Evolutionary conservation across 2,797 vertebrate genomes (phyloP).

Genomic region (Corythornis leucogaster): DNA sequence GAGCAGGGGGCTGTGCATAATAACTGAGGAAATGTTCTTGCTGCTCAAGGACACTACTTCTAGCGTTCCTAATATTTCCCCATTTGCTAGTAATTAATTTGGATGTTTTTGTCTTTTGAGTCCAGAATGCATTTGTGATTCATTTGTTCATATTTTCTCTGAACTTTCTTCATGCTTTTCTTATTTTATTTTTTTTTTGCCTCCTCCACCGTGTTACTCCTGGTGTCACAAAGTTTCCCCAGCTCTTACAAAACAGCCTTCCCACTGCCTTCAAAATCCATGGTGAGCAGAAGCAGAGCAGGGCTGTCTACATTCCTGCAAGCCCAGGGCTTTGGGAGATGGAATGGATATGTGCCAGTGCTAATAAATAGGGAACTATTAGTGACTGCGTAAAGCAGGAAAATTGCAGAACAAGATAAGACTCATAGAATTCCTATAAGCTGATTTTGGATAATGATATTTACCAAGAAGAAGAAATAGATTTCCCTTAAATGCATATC

Average conservation of each 20-base stretch:
- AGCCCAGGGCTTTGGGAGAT: neutral
- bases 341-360: slow-evolving; percentile 15
- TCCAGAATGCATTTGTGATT: neutral
- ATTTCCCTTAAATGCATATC: neutral
- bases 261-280: neutral
- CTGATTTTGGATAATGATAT: slow-evolving; percentile 38
- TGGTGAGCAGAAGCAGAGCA: neutral
- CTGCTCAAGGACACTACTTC: neutral
- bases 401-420: slow-evolving; percentile 56
- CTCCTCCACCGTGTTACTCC: neutral
- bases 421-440: neutral
- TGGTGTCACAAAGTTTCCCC: neutral
- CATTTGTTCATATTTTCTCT: neutral
- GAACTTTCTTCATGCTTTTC: neutral
- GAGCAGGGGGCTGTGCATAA: neutral
- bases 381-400: slow-evolving; percentile 19
- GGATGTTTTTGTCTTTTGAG: neutral
- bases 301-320: slow-evolving; percentile 18
- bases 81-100: neutral
- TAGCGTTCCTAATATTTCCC: neutral
- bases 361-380: slow-evolving; percentile 24
- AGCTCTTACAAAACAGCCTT: neutral
- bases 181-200: neutral
- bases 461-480: neutral
- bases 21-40: neutral